Conservation (phyloP, 2,888 invertebrate species). For the Crocallis elinguaria region DNA sequence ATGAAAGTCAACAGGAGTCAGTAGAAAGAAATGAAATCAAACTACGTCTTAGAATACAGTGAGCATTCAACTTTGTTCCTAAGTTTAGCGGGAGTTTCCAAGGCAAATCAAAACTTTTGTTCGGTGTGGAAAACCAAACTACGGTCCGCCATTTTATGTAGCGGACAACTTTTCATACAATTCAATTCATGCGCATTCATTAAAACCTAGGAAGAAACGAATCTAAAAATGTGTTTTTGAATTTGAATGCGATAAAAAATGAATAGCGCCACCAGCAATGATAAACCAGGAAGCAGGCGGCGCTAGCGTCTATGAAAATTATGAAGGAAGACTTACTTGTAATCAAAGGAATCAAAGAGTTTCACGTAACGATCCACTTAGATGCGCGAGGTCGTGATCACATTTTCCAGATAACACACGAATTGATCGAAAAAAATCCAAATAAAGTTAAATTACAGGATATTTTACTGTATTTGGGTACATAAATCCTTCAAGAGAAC, state of each 20-base stretch:
- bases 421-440: neutral
- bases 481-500: constrained; percentile 38
- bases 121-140: neutral
- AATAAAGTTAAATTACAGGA: neutral
- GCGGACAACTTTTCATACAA: constrained; percentile 31
- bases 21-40: too few relatives aligned
- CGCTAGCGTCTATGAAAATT: constrained; percentile 70
- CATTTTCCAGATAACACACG: neutral
- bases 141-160: constrained; percentile 46
- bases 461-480: neutral
- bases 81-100: too few relatives aligned
- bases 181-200: constrained; percentile 9
- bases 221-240: neutral
- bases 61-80: too few relatives aligned
- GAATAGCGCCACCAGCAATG: constrained; percentile 21
- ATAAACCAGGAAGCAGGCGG: constrained; percentile 59
- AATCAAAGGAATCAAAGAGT: constrained; percentile 26
- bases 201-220: neutral
- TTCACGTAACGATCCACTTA: constrained; percentile 35
- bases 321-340: constrained; percentile 28
- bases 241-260: neutral
- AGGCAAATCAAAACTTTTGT: neutral
- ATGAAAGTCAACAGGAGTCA: too few relatives aligned
- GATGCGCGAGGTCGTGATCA: constrained; percentile 6
- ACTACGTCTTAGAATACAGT: too few relatives aligned